Percentiles rank a stretch among this genome's conserved stretches.
phyloP scores from a whole-genome alignment of 2,888 invertebrate genomes.

The Agriotes lineatus region DNA sequence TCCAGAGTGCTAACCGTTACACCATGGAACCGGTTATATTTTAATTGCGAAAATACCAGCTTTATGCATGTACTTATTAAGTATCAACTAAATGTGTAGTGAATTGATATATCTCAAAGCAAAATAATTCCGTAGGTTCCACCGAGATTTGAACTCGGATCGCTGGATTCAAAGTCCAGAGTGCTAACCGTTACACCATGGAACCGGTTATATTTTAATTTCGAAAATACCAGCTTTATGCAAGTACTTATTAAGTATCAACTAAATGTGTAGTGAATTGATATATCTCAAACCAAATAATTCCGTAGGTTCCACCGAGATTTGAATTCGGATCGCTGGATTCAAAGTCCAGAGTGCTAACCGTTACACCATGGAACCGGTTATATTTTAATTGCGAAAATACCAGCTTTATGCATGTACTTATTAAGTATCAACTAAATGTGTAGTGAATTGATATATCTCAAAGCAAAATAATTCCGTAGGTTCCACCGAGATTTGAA shows the following conservation, averaged over 20 bases:
- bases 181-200: slow-evolving; percentile 85
- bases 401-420: too few relatives aligned
- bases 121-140: too few relatives aligned
- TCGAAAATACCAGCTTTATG: too few relatives aligned
- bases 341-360: slow-evolving; percentile 86
- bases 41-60: too few relatives aligned
- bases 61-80: too few relatives aligned
- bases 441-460: too few relatives aligned
- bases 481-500: slow-evolving; percentile 84
- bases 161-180: slow-evolving; percentile 85
- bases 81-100: too few relatives aligned
- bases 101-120: too few relatives aligned
- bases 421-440: too few relatives aligned
- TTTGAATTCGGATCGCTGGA: slow-evolving; percentile 86
- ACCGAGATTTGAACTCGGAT: slow-evolving; percentile 86
- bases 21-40: slow-evolving; percentile 72
- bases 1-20: slow-evolving; percentile 85
- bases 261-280: too few relatives aligned
- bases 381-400: not conserved
- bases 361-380: slow-evolving; percentile 81
- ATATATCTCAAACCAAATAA: slow-evolving; percentile 69
- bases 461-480: too few relatives aligned
- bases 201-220: slow-evolving; percentile 65
- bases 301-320: slow-evolving; percentile 76
- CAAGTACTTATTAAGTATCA: too few relatives aligned